A percentile compares a stretch with the other conserved stretches of the same genome.
These are phyloP conservation scores for Emydura subglobosa DNA, from an alignment of 2,113 vertebrate genomes.

Conservation along the genomic window DNA sequence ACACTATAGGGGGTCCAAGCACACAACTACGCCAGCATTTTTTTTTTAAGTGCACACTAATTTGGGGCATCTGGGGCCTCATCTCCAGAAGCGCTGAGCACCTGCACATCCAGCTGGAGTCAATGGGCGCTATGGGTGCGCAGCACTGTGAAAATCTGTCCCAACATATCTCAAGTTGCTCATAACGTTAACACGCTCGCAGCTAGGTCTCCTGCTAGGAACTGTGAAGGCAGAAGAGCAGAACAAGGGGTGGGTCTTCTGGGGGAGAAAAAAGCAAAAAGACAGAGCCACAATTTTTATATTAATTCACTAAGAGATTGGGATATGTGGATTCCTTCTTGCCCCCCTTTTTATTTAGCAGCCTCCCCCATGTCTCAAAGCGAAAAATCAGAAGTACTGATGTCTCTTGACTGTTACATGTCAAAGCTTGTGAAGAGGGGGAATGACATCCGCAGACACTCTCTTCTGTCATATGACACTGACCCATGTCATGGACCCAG, in stretches of 20 bases:
- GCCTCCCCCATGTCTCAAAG: background rate
- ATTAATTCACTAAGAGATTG: background rate
- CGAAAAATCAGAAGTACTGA: background rate
- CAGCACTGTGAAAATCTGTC: background rate
- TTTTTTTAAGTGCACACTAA: background rate
- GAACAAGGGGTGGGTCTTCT: background rate
- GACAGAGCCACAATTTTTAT: background rate
- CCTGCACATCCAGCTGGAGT: background rate
- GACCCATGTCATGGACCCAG: background rate
- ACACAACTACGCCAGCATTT: background rate
- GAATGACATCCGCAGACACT: background rate
- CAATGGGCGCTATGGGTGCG: background rate
- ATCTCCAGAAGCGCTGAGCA: background rate
- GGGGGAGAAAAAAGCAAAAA: background rate
- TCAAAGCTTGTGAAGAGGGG: background rate
- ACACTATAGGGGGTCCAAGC: rapidly evolving
- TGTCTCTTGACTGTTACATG: background rate
- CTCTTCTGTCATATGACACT: background rate
- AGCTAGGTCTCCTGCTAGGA: background rate
- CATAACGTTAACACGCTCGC: background rate
- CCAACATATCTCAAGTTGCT: background rate
- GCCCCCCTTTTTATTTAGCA: too few species aligned
- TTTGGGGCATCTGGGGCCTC: background rate
- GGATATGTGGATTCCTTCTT: too few species aligned
- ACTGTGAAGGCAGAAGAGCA: background rate